Evolutionary conservation across 2,888 invertebrate genomes (phyloP).

Genomic region (Phasia obesa): DNA sequence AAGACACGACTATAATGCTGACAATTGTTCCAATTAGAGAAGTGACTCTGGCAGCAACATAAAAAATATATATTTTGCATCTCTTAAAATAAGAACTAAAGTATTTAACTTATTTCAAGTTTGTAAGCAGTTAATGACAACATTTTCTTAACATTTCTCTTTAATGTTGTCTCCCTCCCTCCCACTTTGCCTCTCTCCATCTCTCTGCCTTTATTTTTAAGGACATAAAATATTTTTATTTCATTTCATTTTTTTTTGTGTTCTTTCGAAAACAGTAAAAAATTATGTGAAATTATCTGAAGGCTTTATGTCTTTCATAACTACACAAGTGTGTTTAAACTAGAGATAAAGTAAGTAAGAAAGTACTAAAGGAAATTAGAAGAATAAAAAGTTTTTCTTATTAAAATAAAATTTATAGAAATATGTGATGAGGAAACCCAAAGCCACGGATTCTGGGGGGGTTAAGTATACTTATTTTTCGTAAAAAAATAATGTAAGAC

Average conservation of each 20-base stretch:
- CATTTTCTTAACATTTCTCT: slow-evolving; percentile 1
- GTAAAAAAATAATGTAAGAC: too few relatives aligned
- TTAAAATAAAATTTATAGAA: too few relatives aligned
- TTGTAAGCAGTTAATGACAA: slow-evolving; percentile 28
- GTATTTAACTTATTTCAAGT: slow-evolving; percentile 21
- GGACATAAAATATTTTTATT: neutral
- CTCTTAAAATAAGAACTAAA: neutral
- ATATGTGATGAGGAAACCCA: too few relatives aligned
- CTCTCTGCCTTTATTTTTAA: neutral
- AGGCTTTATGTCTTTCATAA: too few relatives aligned
- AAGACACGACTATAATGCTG: slow-evolving; percentile 3
- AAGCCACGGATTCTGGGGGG: too few relatives aligned
- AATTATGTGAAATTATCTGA: too few relatives aligned
- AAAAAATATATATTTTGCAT: neutral
- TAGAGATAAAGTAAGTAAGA: too few relatives aligned
- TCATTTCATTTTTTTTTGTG: neutral
- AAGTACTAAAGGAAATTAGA: too few relatives aligned
- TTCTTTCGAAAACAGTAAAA: neutral
- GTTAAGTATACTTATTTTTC: too few relatives aligned
- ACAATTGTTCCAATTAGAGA: slow-evolving; percentile 18
- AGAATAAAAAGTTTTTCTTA: too few relatives aligned
- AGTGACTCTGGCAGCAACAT: neutral
- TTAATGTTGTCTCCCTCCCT: neutral
- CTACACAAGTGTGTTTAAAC: too few relatives aligned
- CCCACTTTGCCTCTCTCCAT: neutral